phyloP scores from a whole-genome alignment of 2,113 vertebrate genomes.

The Platysteira castanea region DNA sequence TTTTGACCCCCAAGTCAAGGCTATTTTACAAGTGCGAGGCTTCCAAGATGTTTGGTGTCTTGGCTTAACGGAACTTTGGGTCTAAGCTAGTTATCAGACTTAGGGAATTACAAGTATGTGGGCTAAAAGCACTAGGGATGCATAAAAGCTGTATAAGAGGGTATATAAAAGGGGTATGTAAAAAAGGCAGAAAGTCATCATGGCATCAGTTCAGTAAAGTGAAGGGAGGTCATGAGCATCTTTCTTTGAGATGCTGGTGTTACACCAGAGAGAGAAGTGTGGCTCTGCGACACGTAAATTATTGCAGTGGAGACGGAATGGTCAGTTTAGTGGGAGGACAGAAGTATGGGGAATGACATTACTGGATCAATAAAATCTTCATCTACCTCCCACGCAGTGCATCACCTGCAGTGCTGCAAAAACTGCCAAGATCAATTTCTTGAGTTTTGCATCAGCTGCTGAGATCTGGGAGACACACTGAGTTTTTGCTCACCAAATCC shows the following conservation, averaged over 20 bases:
- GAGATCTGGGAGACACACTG: neutral
- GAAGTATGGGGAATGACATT: neutral
- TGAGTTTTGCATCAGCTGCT: neutral
- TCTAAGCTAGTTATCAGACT: too few species aligned
- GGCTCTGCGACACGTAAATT: neutral
- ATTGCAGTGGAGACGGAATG: neutral
- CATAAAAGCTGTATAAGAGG: too few species aligned
- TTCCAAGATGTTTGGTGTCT: too few species aligned
- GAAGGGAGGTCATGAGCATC: neutral
- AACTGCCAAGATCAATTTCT: neutral
- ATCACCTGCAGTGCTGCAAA: neutral
- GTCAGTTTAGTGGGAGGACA: neutral
- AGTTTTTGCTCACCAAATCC: neutral
- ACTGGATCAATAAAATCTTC: slow-evolving; percentile 1
- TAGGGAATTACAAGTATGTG: too few species aligned
- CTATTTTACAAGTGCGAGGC: too few species aligned
- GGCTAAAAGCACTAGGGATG: too few species aligned
- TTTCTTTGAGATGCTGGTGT: neutral
- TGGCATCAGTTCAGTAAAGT: neutral
- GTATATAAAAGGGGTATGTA: too few species aligned
- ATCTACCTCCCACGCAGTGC: neutral
- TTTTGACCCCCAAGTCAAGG: too few species aligned
- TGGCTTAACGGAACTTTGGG: too few species aligned
- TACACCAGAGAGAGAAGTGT: neutral
- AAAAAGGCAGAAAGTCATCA: too few species aligned